A percentile compares a stretch with the other conserved stretches of the same genome.
Conservation (phyloP, 2,797 vertebrate genomes). For the Mus spretus region DNA sequence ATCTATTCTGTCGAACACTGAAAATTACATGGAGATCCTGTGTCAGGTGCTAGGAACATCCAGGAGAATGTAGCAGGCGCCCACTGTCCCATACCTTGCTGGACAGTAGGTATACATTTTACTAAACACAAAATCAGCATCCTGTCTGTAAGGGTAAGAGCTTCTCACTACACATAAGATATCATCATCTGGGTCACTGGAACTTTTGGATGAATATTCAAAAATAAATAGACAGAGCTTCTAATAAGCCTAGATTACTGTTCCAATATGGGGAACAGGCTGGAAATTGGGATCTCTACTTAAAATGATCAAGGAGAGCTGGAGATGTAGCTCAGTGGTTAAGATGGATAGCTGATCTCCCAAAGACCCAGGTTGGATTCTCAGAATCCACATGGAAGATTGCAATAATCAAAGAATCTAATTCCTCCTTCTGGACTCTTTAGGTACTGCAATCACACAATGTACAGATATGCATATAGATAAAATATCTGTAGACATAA, state of each 20-base stretch:
- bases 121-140: background rate
- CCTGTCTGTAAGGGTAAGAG: background rate
- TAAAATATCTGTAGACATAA: background rate
- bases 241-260: background rate
- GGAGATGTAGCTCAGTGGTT: background rate
- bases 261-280: background rate
- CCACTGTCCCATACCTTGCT: background rate
- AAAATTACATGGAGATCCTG: background rate
- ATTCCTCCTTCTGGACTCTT: background rate
- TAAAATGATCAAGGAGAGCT: background rate
- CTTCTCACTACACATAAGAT: background rate
- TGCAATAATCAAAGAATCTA: too few species aligned
- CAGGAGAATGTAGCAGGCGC: background rate
- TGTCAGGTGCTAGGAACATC: background rate
- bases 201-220: background rate
- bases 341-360: background rate
- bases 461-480: too few species aligned
- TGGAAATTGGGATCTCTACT: background rate
- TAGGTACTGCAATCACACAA: background rate
- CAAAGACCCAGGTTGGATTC: background rate
- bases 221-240: background rate
- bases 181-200: background rate
- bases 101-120: background rate
- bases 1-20: background rate
- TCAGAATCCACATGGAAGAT: background rate